phyloP scores from a whole-genome alignment of 2,888 invertebrate genomes.

The Cenopis cana region DNA sequence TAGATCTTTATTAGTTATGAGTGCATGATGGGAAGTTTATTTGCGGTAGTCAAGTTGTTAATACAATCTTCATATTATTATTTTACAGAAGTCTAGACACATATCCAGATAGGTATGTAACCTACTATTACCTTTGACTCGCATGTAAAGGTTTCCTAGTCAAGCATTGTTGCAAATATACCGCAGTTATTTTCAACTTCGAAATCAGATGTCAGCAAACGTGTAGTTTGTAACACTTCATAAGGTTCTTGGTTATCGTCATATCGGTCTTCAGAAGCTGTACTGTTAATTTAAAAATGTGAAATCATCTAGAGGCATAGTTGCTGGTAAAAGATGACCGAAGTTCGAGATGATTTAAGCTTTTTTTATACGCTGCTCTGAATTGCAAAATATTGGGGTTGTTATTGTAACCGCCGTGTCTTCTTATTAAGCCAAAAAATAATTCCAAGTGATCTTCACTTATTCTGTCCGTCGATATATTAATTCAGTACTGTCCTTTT shows the following conservation, averaged over 20 bases:
- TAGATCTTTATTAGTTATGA: background rate
- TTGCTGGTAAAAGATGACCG: conserved; percentile 33
- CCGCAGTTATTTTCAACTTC: conserved; percentile 1
- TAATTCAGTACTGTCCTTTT: background rate
- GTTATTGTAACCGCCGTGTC: conserved; percentile 41
- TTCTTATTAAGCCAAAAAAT: conserved; percentile 39
- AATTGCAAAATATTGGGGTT: conserved; percentile 44
- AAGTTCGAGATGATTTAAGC: conserved; percentile 43
- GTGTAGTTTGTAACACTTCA: background rate
- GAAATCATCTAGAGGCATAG: conserved; percentile 44
- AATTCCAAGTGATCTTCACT: background rate
- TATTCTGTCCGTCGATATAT: background rate
- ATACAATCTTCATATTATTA: conserved; percentile 7
- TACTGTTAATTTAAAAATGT: conserved; percentile 13
- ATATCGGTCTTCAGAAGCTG: background rate
- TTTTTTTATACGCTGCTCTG: conserved; percentile 45
- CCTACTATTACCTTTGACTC: background rate
- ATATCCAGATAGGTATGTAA: background rate
- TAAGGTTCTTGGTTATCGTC: background rate
- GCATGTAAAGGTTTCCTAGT: background rate
- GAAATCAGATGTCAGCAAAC: background rate
- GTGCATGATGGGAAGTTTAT: background rate
- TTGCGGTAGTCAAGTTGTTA: background rate
- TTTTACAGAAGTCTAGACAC: background rate
- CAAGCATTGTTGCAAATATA: background rate